Evolutionary conservation across 2,888 invertebrate species (phyloP), one percentile per base, ranked within the genome.

Genomic region (Ochropleura leucogaster): DNA sequence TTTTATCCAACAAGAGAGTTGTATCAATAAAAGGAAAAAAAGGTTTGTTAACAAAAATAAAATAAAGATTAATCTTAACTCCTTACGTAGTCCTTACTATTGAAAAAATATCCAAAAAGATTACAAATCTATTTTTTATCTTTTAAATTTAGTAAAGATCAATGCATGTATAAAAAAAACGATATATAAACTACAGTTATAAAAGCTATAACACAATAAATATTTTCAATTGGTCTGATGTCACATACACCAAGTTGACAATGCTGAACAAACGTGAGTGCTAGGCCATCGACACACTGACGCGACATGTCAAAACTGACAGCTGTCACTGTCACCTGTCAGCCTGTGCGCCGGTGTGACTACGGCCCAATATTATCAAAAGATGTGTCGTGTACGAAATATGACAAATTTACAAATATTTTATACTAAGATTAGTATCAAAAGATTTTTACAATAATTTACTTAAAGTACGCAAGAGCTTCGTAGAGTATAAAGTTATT

Each of bases 401-500:
- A 78, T 78, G 68, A 67, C 74, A 82, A 88, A 88, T 88, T 82
- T 87, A 88, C 87, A 87, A 85, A 68, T 78, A 82, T 82, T 77
- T 82, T 78, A 80, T 84, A 84, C 82, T 87, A 83, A 85, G 67
- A 76, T 44, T 73, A 68, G 88, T 89, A 89, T 89, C 86, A 89
- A 87, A 86, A 79, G 69, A 68, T 87, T 85, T 90, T 83, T 89
- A 90, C 88, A 89, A 84, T 86, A 78, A 74, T 85, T 84, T 85
- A 88, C 74, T 69, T 79, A 83, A 44, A 76, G 30, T 72, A 83
- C 70, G 72, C 74, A 71, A 82, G 85, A 85, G 83, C 79, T 42
- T 75, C 77, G 62, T 79, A 82, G 81, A 80, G 79, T 84, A 84
- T 76, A 86, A 84, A 84, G 77, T 71, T 80, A 80, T 68, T 80